Evolutionary conservation across 2,113 vertebrate species (phyloP).

Genomic region (Oceanites oceanicus): DNA sequence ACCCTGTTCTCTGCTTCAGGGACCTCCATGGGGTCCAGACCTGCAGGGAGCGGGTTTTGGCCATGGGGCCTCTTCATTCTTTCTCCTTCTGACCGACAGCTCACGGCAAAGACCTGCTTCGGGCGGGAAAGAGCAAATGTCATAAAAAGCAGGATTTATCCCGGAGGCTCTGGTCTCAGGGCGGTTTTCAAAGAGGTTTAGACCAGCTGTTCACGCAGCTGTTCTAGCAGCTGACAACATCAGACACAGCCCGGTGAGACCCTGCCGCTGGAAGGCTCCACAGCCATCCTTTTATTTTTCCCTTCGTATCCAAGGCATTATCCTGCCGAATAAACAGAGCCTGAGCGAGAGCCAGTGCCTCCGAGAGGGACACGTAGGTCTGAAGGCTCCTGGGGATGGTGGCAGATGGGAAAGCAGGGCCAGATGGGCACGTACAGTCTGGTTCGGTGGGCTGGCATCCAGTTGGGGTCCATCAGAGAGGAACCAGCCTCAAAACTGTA

Average conservation of each 20-base stretch:
- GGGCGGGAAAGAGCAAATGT: neutral
- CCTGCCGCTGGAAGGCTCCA: neutral
- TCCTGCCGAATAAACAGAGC: neutral
- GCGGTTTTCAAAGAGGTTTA: neutral
- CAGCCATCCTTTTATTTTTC: neutral
- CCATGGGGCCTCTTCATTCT: neutral
- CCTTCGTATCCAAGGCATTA: neutral
- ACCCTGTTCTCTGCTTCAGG: neutral
- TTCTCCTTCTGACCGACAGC: neutral
- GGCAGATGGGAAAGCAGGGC: neutral
- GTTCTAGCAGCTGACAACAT: constrained; percentile 51
- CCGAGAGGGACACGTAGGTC: accelerated
- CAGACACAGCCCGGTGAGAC: neutral
- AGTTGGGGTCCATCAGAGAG: neutral
- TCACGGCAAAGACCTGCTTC: neutral
- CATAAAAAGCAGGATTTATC: neutral
- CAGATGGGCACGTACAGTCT: accelerated
- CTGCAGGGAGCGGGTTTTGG: neutral
- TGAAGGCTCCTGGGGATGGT: neutral
- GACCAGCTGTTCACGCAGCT: constrained; percentile 56
- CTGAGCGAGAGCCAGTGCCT: neutral
- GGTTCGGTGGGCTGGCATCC: neutral
- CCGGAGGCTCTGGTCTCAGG: neutral
- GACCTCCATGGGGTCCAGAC: neutral
- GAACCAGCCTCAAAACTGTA: neutral